Base-by-base conservation (phyloP, 2,888 invertebrate species). In the Mechanitis messenoides region DNA sequence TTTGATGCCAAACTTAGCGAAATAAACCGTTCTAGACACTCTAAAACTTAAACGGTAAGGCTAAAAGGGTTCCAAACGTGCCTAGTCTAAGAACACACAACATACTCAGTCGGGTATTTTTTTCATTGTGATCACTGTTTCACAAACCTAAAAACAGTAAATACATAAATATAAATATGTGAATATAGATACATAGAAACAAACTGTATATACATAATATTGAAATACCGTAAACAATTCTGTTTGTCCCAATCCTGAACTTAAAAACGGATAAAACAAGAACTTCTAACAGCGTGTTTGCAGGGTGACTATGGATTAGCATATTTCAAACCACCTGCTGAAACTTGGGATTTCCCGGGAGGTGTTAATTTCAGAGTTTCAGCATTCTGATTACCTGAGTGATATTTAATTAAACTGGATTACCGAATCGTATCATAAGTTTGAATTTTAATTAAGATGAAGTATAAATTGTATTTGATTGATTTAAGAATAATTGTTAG, bases 321-420 rank as follows among this genome's bases (percentile, higher is more conserved):
- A 65, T 69, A 67, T 64, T 64, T 69, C 63, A 60, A 60, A 63
- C 68, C 69, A 68, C 68, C 67, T 67, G 63, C 55, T 60, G 45
- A 55, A 56, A 61, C 56, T 62, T 54, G 55, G 42, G 45, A 64
- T 46, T 62, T 63, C 59, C 60, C 67, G 58, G 64, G 59, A 70
- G 69, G 68, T 69, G 70, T 67, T 69, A 68, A 69, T 69, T 69
- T 65, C 55, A 60, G 59, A 69, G 65, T 68, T 66, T 38, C 56
- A 42, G 55, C 59, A 55, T 56, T 47, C 64, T 61, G 68, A 66
- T 62, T 67, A 60, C 61, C 12, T 58, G 61, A 54, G 56, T 61
- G 62, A 66, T 57, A 56, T 62, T 63, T 67, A 64, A 67, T 62
- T 67, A 61, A 50, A 53, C 50, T 31, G 50, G 50, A 50, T 50